Conservation (phyloP, 2,797 vertebrate genomes). For the Lepilemur septentrionalis region DNA sequence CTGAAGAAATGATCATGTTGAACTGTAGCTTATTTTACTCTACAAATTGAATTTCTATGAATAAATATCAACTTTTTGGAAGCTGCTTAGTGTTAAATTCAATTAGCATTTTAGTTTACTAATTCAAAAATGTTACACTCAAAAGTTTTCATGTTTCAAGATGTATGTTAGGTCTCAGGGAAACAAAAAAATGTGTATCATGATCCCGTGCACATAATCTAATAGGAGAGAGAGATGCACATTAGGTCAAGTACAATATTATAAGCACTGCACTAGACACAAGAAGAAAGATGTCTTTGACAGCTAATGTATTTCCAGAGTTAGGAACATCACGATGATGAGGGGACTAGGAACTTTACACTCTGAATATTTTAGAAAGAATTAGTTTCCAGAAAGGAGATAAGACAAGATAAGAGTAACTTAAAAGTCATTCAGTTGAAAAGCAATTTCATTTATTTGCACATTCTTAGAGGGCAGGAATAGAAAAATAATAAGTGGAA, state of each 20-base stretch:
- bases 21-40: neutral
- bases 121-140: neutral
- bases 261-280: neutral
- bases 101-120: neutral
- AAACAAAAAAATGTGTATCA: neutral
- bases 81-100: neutral
- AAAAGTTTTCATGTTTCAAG: neutral
- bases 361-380: neutral
- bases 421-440: neutral
- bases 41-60: constrained; percentile 8
- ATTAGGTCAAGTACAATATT: neutral
- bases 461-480: neutral
- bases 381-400: constrained; percentile 10
- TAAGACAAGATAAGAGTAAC: neutral
- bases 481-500: neutral
- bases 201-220: neutral
- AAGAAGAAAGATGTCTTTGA: neutral
- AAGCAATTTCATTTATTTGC: neutral
- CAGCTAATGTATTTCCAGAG: neutral
- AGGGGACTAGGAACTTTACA: neutral
- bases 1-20: neutral
- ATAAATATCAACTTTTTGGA: neutral
- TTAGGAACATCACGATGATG: neutral
- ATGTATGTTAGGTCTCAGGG: neutral
- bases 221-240: neutral